phyloP scores from a whole-genome alignment of 2,113 vertebrate species.

The Antechinus flavipes region DNA sequence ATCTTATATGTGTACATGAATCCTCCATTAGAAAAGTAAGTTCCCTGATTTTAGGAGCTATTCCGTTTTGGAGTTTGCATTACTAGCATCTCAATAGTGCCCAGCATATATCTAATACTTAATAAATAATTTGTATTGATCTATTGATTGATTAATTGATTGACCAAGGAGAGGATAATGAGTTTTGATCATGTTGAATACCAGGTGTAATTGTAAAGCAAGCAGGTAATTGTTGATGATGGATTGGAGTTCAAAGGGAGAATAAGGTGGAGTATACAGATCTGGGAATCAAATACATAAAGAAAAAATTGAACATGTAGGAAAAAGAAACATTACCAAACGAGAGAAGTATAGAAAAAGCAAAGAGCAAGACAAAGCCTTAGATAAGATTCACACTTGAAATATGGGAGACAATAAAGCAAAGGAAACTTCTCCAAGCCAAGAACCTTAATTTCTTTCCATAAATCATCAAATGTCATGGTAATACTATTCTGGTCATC shows the following conservation, averaged over 20 bases:
- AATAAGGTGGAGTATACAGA: background rate
- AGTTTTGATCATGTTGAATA: background rate
- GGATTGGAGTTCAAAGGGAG: background rate
- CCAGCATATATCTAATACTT: background rate
- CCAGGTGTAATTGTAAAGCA: background rate
- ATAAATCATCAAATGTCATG: background rate
- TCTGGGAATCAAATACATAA: background rate
- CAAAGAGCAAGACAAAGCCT: background rate
- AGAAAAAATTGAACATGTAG: background rate
- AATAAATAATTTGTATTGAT: background rate
- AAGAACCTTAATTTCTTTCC: background rate
- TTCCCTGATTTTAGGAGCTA: background rate
- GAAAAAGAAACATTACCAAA: background rate
- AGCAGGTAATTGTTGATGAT: background rate
- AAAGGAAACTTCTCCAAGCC: background rate
- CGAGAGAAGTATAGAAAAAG: background rate
- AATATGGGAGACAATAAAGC: too few species aligned
- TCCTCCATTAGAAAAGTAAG: background rate
- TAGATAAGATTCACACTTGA: too few species aligned
- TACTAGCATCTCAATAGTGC: background rate
- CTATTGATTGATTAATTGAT: background rate
- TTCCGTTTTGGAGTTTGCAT: background rate
- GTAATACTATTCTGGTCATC: background rate
- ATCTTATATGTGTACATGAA: background rate
- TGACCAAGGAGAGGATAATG: background rate